Percentiles rank a stretch among this genome's conserved stretches.
Evolutionary conservation across 2,797 vertebrate genomes (phyloP).

Genomic region (Caiman crocodilus): DNA sequence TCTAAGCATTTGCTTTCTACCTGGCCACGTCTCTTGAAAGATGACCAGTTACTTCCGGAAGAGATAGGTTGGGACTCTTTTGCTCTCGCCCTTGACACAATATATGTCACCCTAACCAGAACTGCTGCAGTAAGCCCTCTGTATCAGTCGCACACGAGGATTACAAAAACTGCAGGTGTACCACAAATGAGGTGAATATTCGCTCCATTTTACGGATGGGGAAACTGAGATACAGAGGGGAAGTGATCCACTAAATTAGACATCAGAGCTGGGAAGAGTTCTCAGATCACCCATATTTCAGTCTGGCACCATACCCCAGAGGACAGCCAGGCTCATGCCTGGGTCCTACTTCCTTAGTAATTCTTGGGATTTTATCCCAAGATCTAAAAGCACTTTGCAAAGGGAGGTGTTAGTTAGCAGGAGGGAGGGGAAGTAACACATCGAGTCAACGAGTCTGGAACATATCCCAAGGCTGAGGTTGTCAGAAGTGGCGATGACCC

Average conservation of each 20-base stretch:
- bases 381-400: not conserved
- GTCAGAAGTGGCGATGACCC: not conserved
- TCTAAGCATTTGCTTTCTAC: not conserved
- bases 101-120: not conserved
- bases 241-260: fast-evolving
- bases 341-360: fast-evolving
- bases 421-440: not conserved
- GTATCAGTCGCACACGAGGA: too few relatives aligned
- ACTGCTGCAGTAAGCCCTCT: too few relatives aligned
- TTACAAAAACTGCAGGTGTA: not conserved
- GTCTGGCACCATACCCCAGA: fast-evolving
- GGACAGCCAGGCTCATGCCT: not conserved
- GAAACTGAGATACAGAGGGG: not conserved
- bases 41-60: not conserved
- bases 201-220: not conserved
- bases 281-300: not conserved
- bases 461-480: not conserved
- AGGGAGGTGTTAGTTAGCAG: fast-evolving
- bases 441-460: not conserved
- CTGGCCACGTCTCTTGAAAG: not conserved
- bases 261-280: too few relatives aligned
- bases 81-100: not conserved
- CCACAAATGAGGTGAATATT: not conserved
- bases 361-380: not conserved
- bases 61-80: not conserved